phyloP scores from a whole-genome alignment of 2,888 invertebrate species.

The Laspeyria flexula region DNA sequence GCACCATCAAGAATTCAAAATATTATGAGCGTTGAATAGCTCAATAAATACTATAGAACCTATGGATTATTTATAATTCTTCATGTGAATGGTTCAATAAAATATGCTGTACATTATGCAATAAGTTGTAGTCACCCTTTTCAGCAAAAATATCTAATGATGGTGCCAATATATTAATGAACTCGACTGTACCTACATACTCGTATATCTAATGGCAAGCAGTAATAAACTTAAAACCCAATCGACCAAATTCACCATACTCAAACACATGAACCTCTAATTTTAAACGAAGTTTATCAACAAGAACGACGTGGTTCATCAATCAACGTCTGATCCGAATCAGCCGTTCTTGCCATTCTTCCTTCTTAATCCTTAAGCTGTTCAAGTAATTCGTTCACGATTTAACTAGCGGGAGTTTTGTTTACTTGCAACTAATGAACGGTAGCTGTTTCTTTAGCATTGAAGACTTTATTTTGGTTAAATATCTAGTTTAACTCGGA shows the following conservation, averaged over 20 bases:
- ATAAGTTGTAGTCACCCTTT: no score
- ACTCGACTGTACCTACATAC: no score
- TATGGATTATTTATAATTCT: no score
- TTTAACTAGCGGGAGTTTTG: constrained; percentile 17
- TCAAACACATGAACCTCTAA: constrained; percentile 16
- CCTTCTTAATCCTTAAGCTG: constrained; percentile 38
- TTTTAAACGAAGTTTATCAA: constrained; percentile 36
- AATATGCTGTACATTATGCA: no score
- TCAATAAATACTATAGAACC: no score
- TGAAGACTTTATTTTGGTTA: not conserved
- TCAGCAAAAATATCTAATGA: no score
- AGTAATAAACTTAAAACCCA: not conserved
- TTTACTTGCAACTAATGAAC: constrained; percentile 10
- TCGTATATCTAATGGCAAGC: no score
- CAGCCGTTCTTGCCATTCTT: constrained; percentile 19
- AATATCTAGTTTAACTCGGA: no score
- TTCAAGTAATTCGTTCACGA: constrained; percentile 25
- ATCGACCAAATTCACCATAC: not conserved
- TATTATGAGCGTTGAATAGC: no score
- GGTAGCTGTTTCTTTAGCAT: not conserved
- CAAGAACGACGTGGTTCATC: constrained; percentile 36
- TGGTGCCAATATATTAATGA: no score
- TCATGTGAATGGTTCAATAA: no score
- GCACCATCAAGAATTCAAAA: no score
- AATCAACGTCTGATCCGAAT: constrained; percentile 46